These are phyloP conservation scores for Dioctria linearis DNA, from an alignment of 2,888 invertebrate species.

Conservation along the genomic window DNA sequence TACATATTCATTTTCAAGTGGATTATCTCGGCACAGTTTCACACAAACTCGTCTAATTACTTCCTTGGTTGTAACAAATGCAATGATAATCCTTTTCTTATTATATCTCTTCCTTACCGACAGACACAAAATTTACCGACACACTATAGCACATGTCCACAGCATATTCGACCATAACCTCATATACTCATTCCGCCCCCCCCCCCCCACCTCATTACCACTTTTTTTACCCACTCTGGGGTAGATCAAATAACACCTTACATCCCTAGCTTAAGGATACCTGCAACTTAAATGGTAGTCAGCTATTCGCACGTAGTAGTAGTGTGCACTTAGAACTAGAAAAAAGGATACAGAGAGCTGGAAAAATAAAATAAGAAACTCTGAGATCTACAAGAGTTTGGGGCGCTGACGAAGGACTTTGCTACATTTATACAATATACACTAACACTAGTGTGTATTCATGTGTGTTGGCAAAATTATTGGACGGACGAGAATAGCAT, in stretches of 20 bases:
- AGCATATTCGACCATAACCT: conserved; percentile 1
- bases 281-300: conserved; percentile 45
- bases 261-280: conserved; percentile 31
- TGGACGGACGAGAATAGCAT: conserved; percentile 52
- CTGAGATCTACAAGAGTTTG: neutral
- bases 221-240: neutral
- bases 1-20: conserved; percentile 47
- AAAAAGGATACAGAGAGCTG: conserved; percentile 36
- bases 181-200: neutral
- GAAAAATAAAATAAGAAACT: conserved; percentile 40
- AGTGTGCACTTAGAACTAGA: conserved; percentile 46
- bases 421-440: neutral
- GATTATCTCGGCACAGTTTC: conserved; percentile 47
- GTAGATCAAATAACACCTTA: conserved; percentile 15
- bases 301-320: conserved; percentile 49
- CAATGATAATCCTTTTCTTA: conserved; percentile 52
- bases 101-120: conserved; percentile 40
- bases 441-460: conserved; percentile 2
- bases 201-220: neutral
- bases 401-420: conserved; percentile 3
- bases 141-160: conserved; percentile 33
- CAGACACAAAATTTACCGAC: conserved; percentile 33
- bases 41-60: conserved; percentile 48
- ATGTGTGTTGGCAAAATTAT: conserved; percentile 47
- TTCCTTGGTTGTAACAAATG: conserved; percentile 48